Evolutionary conservation across 2,113 vertebrate genomes (phyloP).

Genomic region (Chrysochloris asiatica): DNA sequence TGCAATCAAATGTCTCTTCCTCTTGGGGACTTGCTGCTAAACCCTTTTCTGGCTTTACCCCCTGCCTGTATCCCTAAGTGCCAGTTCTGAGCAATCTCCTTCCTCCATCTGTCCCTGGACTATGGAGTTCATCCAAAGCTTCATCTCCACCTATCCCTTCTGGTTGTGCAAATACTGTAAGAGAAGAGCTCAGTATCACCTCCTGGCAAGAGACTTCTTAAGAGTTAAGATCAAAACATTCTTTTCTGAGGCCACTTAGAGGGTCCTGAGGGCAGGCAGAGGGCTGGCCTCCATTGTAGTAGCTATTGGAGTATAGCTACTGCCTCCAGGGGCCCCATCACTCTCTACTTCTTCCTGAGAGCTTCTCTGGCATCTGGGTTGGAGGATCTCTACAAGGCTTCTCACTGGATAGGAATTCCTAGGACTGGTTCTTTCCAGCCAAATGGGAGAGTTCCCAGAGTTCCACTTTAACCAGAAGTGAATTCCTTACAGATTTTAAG

Average conservation of each 20-base stretch:
- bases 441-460: not conserved
- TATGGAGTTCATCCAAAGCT: conserved; percentile 14
- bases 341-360: not conserved
- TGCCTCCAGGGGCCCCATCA: not conserved
- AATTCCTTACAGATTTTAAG: conserved; percentile 38
- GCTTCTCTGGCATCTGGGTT: conserved; percentile 19
- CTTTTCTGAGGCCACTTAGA: not conserved
- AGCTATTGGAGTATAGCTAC: not conserved
- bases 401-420: conserved; percentile 3
- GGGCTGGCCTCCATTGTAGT: not conserved
- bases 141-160: not conserved
- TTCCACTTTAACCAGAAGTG: not conserved
- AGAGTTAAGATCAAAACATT: not conserved
- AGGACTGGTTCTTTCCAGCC: conserved; percentile 18
- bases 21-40: not conserved
- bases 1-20: not conserved
- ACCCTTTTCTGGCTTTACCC: not conserved
- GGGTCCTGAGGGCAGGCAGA: not conserved
- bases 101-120: not conserved
- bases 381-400: not conserved
- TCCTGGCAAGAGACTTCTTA: conserved; percentile 32
- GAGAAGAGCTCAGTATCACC: not conserved
- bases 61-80: not conserved
- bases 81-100: not conserved
- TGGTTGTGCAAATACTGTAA: conserved; percentile 6